Base-by-base conservation (phyloP, 2,113 vertebrate genomes). In the Syngnathoides biaculeatus region DNA sequence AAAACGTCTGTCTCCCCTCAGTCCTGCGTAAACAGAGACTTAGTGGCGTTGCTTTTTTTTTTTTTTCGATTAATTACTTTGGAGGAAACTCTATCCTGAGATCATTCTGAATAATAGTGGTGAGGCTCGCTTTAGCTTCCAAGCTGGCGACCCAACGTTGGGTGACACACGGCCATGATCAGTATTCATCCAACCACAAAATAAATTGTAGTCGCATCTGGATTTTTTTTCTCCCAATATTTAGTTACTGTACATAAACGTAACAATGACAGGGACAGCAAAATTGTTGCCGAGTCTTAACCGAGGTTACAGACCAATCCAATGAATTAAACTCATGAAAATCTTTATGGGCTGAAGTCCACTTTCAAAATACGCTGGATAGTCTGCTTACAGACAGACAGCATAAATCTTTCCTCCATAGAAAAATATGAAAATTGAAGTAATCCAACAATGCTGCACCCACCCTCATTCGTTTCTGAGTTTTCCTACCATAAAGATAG, bases 241-340 rank as follows among this genome's bases (percentile, higher is more conserved):
- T 35, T 35, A 35, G 4, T 35, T 35, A 35, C 30, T 35, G 30
- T 75, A 72, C 53, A 55, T 71, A 67, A 78, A 74, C 79, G 78
- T 83, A 81, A 84, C 77, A 83, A 74, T 26, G 79, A 68, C 67
- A 64, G 72, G 78, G 79, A 73, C 78, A 69, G 72, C 13, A 56
- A 80, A 81, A 65, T 24, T 71, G 77, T 81, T 86, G 84, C 80
- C 80, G 87, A 78, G 79, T 78, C 79, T 83, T 83, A 75, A 88
- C 83, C 82, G 70, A 73, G 78, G 78, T 79, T 78, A 87, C 86
- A 84, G 85, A 81, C 79, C 84, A 65, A 58, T 78, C 68, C 64
- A 68, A 67, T 69, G 75, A 79, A 77, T 17, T 62, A 64, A 75
- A 75, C 80, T 70, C 73, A 74, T 85, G 80, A 85, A 87, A 80